These are phyloP conservation scores for Vanacampus margaritifer DNA, from an alignment of 2,113 vertebrate species.

Conservation along the genomic window DNA sequence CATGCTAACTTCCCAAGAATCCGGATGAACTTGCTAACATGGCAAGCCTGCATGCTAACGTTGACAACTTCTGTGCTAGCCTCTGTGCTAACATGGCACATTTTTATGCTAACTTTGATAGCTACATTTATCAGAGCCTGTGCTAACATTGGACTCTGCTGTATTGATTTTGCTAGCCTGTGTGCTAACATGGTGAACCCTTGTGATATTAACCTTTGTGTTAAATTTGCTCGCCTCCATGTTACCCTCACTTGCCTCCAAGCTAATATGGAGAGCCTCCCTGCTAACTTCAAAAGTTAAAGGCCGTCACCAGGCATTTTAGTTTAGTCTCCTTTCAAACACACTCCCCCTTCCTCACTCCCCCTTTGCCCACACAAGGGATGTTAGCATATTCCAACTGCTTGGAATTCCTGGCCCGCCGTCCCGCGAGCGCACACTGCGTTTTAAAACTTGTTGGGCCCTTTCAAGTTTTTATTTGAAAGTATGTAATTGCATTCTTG, in stretches of 20 bases:
- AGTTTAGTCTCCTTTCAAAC: constrained; percentile 6
- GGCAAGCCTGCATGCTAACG: too few species aligned
- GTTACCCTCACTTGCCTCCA: not conserved
- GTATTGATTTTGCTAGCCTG: too few species aligned
- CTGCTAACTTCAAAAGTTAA: not conserved
- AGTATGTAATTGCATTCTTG: constrained; percentile 99
- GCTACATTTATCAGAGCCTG: too few species aligned
- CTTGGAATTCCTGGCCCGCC: constrained; percentile 93
- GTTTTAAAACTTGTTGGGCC: constrained; percentile 97
- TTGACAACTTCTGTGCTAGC: too few species aligned
- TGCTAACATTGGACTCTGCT: too few species aligned
- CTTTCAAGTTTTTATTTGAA: constrained; percentile 99
- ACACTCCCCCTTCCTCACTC: constrained; percentile 35
- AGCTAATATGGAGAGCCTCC: not conserved
- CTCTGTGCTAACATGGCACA: too few species aligned
- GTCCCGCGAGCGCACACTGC: constrained; percentile 88
- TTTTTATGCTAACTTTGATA: too few species aligned
- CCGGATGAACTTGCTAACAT: too few species aligned
- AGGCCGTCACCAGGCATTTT: constrained; percentile 5
- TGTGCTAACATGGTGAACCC: too few species aligned
- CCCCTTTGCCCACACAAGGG: constrained; percentile 74
- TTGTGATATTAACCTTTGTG: not conserved
- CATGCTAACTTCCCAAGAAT: too few species aligned
- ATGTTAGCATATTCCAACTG: constrained; percentile 97
- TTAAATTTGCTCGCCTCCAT: not conserved